Conservation (phyloP, 35 echinoderm and acorn worm genomes). For the Diadema setosum region DNA sequence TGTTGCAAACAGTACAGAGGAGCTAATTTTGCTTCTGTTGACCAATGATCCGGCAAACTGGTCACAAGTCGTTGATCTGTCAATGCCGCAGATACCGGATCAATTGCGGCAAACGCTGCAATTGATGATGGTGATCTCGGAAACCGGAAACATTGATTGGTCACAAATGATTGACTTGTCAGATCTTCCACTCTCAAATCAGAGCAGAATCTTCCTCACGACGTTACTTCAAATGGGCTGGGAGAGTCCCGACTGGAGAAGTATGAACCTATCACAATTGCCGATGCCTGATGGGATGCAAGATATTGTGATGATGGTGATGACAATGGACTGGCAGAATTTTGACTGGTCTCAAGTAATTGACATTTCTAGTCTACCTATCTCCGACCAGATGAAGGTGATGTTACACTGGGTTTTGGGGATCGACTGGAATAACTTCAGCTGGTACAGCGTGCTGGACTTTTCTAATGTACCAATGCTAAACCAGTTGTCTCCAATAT, state of each 20-base stretch:
- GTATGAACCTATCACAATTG: neutral
- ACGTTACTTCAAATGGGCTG: neutral
- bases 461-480: no score
- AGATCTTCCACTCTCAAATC: neutral
- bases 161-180: neutral
- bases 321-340: neutral
- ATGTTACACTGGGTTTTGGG: neutral
- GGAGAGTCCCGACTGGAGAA: neutral
- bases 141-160: neutral
- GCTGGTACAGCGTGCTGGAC: neutral
- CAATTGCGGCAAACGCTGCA: neutral
- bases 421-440: neutral
- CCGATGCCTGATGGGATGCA: neutral
- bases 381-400: neutral
- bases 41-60: no score
- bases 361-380: neutral
- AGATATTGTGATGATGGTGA: neutral
- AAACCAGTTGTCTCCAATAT: no score
- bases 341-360: neutral
- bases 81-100: neutral
- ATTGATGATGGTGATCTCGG: neutral
- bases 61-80: neutral
- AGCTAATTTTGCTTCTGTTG: neutral
- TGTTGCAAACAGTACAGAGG: neutral
- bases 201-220: neutral